A percentile compares a stretch with the other conserved stretches of the same genome.
These are phyloP conservation scores for Acyrthosiphon pisum DNA, from an alignment of 1,140 invertebrate genomes.

Conservation along the genomic window DNA sequence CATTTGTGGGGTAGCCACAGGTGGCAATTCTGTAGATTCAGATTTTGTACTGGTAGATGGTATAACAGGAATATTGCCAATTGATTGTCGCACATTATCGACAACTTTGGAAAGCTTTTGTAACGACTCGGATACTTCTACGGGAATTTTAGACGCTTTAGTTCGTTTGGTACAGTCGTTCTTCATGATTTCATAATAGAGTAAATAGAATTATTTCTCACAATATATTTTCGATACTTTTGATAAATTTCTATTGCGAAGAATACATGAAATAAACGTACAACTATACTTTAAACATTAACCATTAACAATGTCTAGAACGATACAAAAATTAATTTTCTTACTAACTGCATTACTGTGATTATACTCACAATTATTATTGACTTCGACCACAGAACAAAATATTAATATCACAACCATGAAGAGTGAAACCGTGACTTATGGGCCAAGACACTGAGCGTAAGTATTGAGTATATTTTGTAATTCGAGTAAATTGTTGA, in stretches of 20 bases:
- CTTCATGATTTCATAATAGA: conserved; percentile 52
- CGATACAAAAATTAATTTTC: background rate
- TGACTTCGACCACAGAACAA: background rate
- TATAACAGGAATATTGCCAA: conserved; percentile 46
- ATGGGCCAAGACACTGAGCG: background rate
- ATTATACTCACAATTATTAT: background rate
- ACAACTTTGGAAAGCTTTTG: conserved; percentile 40
- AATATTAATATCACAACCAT: background rate
- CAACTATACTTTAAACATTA: background rate
- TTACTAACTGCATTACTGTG: background rate
- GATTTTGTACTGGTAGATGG: conserved; percentile 41
- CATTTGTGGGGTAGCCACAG: background rate
- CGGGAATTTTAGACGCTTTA: background rate
- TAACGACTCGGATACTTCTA: conserved; percentile 41
- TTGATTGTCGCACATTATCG: conserved; percentile 47
- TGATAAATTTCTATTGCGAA: background rate
- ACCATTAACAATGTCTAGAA: background rate
- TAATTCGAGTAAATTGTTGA: no score
- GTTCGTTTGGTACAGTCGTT: conserved; percentile 38
- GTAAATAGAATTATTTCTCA: background rate
- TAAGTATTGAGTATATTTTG: no score
- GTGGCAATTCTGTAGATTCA: background rate
- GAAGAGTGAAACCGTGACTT: background rate
- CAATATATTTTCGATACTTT: background rate
- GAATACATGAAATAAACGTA: background rate